Evolutionary conservation across 1,140 invertebrate species (phyloP).

Genomic region (Drosophila ogumai): DNA sequence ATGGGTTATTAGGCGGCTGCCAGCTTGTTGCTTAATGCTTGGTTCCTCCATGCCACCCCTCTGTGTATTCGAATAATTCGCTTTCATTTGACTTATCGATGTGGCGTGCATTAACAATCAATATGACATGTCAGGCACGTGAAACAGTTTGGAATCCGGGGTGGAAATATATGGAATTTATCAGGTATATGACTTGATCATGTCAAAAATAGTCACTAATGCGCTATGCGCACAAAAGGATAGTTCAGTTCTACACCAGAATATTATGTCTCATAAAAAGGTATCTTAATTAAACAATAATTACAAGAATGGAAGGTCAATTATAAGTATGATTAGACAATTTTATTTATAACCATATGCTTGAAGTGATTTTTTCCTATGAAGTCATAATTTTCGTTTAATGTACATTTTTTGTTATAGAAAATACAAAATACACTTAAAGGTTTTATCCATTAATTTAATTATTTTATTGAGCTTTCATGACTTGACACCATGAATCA

Average conservation of each 20-base stretch:
- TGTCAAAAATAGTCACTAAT: conserved; percentile 38
- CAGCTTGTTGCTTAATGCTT: conserved; percentile 47
- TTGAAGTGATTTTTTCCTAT: not conserved
- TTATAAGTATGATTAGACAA: not conserved
- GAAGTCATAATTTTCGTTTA: too few relatives aligned
- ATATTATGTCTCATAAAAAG: not conserved
- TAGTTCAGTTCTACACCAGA: not conserved
- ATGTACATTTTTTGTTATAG: not conserved
- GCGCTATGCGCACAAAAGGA: conserved; percentile 3
- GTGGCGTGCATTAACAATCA: conserved; percentile 77
- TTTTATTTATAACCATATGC: not conserved
- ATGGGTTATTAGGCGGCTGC: conserved; percentile 23
- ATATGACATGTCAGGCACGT: conserved; percentile 54
- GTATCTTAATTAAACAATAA: not conserved
- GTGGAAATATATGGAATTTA: not conserved
- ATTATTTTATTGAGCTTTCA: not conserved
- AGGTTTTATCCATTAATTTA: not conserved
- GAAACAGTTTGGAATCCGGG: conserved; percentile 19
- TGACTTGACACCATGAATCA: not conserved
- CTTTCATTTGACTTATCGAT: conserved; percentile 52
- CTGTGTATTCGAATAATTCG: conserved; percentile 8
- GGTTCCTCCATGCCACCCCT: conserved; percentile 4
- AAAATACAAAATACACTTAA: not conserved
- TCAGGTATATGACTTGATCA: conserved; percentile 22
- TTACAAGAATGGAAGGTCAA: not conserved